Percentiles rank a stretch among this genome's conserved stretches.
Evolutionary conservation across 2,113 vertebrate genomes (phyloP).

Genomic region (Eira barbara): DNA sequence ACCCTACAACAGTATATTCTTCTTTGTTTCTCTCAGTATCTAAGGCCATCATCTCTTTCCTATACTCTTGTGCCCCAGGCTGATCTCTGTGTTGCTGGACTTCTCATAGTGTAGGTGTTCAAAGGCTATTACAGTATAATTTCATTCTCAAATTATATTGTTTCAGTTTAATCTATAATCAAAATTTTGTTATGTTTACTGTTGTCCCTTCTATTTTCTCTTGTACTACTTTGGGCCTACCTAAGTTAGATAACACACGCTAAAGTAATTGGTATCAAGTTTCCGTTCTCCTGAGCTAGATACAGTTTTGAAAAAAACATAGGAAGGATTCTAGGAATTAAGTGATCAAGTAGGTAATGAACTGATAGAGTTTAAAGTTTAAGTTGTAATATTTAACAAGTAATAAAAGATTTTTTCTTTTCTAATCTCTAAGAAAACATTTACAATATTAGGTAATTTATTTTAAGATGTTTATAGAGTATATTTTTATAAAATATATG

Average conservation of each 20-base stretch:
- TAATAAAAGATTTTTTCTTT: neutral
- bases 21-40: neutral
- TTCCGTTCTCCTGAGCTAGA: neutral
- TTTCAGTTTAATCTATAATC: neutral
- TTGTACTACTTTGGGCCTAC: neutral
- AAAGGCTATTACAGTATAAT: neutral
- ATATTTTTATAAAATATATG: neutral
- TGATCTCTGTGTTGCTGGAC: neutral
- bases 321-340: neutral
- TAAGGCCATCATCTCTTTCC: neutral
- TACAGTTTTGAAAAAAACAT: slow-evolving; percentile 16
- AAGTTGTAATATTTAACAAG: slow-evolving; percentile 37
- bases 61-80: neutral
- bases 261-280: neutral
- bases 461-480: neutral
- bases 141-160: neutral
- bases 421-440: neutral
- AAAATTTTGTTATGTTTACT: neutral
- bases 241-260: neutral
- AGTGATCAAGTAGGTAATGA: neutral
- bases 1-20: neutral
- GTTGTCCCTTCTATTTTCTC: neutral
- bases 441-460: neutral
- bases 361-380: slow-evolving; percentile 1
- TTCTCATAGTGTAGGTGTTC: neutral